Percentiles rank a stretch among this genome's conserved stretches.
phyloP scores from a whole-genome alignment of 2,113 vertebrate species.

The Clupea harengus region DNA sequence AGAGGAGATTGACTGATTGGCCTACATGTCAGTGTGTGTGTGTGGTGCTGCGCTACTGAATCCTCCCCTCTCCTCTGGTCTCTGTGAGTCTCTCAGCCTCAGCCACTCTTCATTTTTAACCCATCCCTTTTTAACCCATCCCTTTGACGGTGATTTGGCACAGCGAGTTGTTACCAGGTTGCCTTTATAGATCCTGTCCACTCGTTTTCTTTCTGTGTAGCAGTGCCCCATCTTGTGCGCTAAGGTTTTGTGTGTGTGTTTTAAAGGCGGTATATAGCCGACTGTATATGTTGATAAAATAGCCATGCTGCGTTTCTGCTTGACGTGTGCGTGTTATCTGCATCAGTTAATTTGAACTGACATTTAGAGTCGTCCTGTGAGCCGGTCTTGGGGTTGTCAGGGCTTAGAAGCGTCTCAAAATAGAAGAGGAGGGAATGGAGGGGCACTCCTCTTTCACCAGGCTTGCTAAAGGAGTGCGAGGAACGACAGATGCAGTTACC shows the following conservation, averaged over 20 bases:
- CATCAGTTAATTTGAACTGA: constrained; percentile 18
- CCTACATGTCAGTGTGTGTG: not conserved
- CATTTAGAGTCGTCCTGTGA: constrained; percentile 34
- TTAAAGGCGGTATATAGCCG: not conserved
- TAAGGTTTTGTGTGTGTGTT: not conserved
- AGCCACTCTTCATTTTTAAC: too few species aligned
- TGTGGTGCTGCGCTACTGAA: not conserved
- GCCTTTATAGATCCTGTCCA: not conserved
- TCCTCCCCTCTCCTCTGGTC: too few species aligned
- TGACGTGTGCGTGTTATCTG: not conserved
- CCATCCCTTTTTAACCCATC: too few species aligned
- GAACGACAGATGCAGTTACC: not conserved
- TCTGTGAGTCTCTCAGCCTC: too few species aligned
- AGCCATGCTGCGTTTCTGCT: not conserved
- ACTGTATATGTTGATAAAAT: constrained; percentile 4
- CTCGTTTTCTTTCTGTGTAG: too few species aligned
- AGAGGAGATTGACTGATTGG: not conserved
- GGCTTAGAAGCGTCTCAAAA: constrained; percentile 45
- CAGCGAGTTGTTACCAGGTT: not conserved
- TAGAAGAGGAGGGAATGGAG: constrained; percentile 28
- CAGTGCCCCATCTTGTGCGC: too few species aligned
- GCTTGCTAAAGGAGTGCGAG: constrained; percentile 8
- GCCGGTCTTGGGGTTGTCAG: not conserved
- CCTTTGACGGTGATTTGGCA: not conserved
- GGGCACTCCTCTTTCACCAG: constrained; percentile 39